Percentiles rank a stretch among this genome's conserved stretches.
Conservation (phyloP, 2,113 vertebrate species). For the Tragelaphus strepsiceros region DNA sequence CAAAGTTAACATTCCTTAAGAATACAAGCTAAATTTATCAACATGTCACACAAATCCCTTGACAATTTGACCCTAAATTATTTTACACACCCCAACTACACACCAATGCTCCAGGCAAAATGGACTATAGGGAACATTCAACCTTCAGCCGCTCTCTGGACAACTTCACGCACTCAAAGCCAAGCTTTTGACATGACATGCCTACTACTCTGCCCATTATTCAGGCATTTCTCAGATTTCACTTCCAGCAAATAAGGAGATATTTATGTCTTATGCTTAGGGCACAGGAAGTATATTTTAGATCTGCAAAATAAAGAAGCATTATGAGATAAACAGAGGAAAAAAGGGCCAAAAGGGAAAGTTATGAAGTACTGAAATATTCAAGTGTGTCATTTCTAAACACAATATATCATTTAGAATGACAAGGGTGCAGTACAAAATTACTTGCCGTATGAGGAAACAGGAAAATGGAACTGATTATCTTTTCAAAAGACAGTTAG, state of each 20-base stretch:
- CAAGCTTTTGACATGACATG: not conserved
- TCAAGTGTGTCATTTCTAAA: not conserved
- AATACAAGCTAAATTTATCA: not conserved
- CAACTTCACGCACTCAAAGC: no score
- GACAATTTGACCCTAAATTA: not conserved
- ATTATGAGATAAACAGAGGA: not conserved
- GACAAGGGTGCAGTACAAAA: not conserved
- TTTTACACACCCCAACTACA: not conserved
- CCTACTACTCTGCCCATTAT: not conserved
- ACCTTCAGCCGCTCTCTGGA: not conserved
- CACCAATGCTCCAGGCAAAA: not conserved
- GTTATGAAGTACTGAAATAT: not conserved
- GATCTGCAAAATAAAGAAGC: not conserved
- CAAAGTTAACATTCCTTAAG: not conserved
- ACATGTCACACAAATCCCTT: not conserved
- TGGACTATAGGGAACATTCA: rapidly evolving
- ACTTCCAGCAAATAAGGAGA: not conserved
- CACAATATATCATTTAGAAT: not conserved
- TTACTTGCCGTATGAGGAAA: not conserved
- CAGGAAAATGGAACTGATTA: not conserved
- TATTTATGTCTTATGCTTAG: not conserved
- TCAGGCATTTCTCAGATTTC: not conserved
- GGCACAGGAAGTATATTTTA: not conserved
- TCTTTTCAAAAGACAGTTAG: not conserved
- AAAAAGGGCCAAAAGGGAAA: not conserved